Evolutionary conservation across 2,888 invertebrate genomes (phyloP).

Genomic region (Eremobia ochroleuca): DNA sequence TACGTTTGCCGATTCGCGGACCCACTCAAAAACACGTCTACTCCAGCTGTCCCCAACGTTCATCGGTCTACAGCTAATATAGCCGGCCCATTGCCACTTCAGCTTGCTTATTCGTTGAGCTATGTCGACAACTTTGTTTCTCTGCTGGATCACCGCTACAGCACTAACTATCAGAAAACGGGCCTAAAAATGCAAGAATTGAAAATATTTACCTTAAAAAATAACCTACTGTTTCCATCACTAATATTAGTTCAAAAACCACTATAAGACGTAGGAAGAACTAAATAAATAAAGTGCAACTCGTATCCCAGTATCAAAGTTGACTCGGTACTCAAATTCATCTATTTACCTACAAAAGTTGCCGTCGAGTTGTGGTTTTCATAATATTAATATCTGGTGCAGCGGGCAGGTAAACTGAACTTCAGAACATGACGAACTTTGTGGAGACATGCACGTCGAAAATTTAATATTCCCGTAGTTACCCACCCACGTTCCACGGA

Average conservation of each 20-base stretch:
- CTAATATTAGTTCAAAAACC: constrained; percentile 37
- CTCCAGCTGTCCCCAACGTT: too few relatives aligned
- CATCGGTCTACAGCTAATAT: neutral
- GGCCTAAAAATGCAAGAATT: neutral
- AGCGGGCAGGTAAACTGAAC: constrained; percentile 82
- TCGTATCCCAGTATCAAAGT: constrained; percentile 57
- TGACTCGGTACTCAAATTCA: constrained; percentile 71
- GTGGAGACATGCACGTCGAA: constrained; percentile 83
- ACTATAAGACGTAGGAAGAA: constrained; percentile 37
- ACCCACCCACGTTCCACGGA: constrained; percentile 32
- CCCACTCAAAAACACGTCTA: too few relatives aligned
- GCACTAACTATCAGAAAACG: neutral
- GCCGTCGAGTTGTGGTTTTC: constrained; percentile 77
- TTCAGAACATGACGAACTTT: constrained; percentile 82
- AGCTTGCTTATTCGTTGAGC: neutral
- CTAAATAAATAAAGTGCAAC: constrained; percentile 54
- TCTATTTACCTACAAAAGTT: constrained; percentile 77
- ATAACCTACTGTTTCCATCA: neutral
- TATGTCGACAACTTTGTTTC: too few relatives aligned
- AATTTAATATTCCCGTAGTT: constrained; percentile 83
- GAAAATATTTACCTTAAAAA: neutral
- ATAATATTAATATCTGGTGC: constrained; percentile 84
- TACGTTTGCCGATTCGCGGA: too few relatives aligned
- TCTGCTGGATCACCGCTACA: too few relatives aligned
- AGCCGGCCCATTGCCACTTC: neutral